Base-by-base conservation (phyloP, 2,113 vertebrate genomes). In the Rhabdornis inornatus region DNA sequence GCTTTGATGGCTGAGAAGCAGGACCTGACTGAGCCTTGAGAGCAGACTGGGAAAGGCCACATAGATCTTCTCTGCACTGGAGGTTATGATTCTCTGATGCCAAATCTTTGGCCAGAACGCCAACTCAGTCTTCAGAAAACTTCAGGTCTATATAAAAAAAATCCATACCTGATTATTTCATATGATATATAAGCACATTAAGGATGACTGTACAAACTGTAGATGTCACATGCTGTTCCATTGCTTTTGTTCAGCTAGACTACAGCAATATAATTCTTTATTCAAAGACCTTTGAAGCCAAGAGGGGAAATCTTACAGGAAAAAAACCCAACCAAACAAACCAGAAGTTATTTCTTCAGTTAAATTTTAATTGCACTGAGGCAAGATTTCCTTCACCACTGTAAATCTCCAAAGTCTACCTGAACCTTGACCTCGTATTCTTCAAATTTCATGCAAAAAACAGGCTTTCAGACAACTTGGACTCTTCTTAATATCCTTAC, bases 401-500 rank as follows among this genome's bases (percentile, higher is more conserved):
- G 57, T 71, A 96, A 93, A 89, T 7, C 42, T n/a, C 49, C 1
- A 0, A 83, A 74, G 57, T 50, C 61, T 31, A 39, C n/a, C 52
- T 92, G 82, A 95, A 93, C 75, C 68, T 69, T 64, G 37, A 49
- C 25, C 92, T 92, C 33, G 33, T 56, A 90, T 96, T 86, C 76
- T 94, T 69, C 14, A 71, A 44, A 52, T 86, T 90, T 89, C 52
- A 78, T 21, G 31, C 71, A 84, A 71, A 89, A 91, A 93, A 47
- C 8, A 35, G n/a, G 20, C 44, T 77, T 83, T 68, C n/a, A 75
- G 68, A 64, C 12, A 81, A 75, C 53, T 10, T 72, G 69, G 45
- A 56, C 23, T 79, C 24, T 42, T 83, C 57, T 56, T 74, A 49
- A 81, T 71, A 78, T 60, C 71, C 7, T 77, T 56, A 71, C 31